These are phyloP conservation scores for Ptilorrhoa leucosticta DNA, from an alignment of 2,113 vertebrate species.

Conservation along the genomic window DNA sequence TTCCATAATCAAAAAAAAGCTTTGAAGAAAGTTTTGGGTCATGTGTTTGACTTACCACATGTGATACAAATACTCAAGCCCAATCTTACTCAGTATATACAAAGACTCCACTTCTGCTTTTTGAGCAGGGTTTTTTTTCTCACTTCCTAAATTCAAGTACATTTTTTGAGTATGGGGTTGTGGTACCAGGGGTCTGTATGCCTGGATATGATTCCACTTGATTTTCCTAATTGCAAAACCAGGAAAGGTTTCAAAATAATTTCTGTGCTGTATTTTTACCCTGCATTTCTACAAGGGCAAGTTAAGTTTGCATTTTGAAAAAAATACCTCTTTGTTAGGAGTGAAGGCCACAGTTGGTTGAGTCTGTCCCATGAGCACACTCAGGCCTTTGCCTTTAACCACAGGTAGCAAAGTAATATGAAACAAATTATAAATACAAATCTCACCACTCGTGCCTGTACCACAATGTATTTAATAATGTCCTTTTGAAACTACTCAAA, in stretches of 20 bases:
- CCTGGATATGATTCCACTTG: not conserved
- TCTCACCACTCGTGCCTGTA: not conserved
- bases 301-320: not conserved
- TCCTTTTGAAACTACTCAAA: not conserved
- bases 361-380: not conserved
- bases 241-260: not conserved
- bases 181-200: not conserved
- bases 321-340: not conserved
- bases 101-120: not conserved
- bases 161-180: not conserved
- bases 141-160: not conserved
- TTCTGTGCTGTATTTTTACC: not conserved
- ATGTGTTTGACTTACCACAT: not conserved
- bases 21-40: not conserved
- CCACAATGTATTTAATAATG: not conserved
- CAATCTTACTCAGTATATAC: not conserved
- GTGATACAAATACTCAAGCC: not conserved
- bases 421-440: not conserved
- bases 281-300: not conserved
- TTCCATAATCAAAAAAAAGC: not conserved
- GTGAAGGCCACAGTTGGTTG: constrained; percentile 8
- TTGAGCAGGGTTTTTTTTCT: accelerated
- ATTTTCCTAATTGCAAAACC: not conserved
- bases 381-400: not conserved
- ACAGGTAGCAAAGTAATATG: not conserved